These are phyloP conservation scores for Microplitis mediator DNA, from an alignment of 1,140 invertebrate species.

Conservation along the genomic window DNA sequence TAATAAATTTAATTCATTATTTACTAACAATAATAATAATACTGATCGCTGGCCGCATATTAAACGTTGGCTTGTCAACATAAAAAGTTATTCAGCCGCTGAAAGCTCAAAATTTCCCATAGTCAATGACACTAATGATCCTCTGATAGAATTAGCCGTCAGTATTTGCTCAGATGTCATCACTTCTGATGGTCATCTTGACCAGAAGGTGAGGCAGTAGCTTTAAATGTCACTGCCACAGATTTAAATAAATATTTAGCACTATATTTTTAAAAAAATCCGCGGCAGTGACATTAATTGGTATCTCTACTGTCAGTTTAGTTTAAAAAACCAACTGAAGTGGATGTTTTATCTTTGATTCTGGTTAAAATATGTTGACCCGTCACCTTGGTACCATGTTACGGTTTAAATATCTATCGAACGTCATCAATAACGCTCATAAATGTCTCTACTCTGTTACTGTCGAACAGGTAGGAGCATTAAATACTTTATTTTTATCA, in stretches of 20 bases:
- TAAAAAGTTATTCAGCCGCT: slow-evolving; percentile 63
- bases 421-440: slow-evolving; percentile 44
- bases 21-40: slow-evolving; percentile 42
- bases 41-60: slow-evolving; percentile 58
- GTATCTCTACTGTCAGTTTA: slow-evolving; percentile 53
- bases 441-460: slow-evolving; percentile 46
- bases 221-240: slow-evolving; percentile 38
- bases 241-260: slow-evolving; percentile 21
- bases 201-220: slow-evolving; percentile 52
- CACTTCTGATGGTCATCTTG: slow-evolving; percentile 30
- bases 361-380: slow-evolving; percentile 38
- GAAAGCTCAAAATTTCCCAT: slow-evolving; percentile 60
- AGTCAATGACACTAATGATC: slow-evolving; percentile 17
- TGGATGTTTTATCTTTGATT: slow-evolving; percentile 58
- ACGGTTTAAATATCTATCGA: slow-evolving; percentile 40
- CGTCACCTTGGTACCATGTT: slow-evolving; percentile 44
- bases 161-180: slow-evolving; percentile 8
- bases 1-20: slow-evolving; percentile 48
- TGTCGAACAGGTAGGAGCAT: slow-evolving; percentile 50
- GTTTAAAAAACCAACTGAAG: slow-evolving; percentile 52
- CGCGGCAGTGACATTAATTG: slow-evolving; percentile 42
- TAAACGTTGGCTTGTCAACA: slow-evolving; percentile 67
- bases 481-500: not conserved
- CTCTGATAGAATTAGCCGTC: slow-evolving; percentile 33
- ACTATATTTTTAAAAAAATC: slow-evolving; percentile 9